phyloP scores from a whole-genome alignment of 2,797 vertebrate genomes.

The Helarctos malayanus region DNA sequence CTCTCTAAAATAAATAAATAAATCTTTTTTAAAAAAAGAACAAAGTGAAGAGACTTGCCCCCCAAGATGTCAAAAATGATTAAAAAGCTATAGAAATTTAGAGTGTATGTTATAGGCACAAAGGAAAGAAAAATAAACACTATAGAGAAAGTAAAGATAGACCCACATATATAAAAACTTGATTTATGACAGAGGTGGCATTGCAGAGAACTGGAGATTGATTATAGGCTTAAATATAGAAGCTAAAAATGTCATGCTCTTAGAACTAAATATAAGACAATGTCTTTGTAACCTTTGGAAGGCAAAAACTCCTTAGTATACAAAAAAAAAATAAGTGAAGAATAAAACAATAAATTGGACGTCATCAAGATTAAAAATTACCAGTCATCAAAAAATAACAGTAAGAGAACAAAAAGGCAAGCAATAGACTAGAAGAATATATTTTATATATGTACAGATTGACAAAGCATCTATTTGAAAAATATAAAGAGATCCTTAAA shows the following conservation, averaged over 20 bases:
- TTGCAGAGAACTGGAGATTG: not conserved
- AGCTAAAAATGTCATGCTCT: not conserved
- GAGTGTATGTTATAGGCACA: not conserved
- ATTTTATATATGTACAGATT: not conserved
- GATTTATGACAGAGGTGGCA: constrained; percentile 30
- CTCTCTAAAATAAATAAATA: no score
- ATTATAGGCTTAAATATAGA: constrained; percentile 33
- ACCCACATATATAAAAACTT: not conserved
- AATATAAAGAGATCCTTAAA: not conserved
- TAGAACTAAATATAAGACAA: not conserved
- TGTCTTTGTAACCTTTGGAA: not conserved
- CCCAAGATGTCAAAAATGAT: not conserved
- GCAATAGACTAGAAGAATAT: not conserved
- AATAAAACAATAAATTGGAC: not conserved
- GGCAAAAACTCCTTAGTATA: not conserved
- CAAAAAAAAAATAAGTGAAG: not conserved
- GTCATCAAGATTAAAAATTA: constrained; percentile 22
- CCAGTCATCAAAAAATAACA: not conserved
- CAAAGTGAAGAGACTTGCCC: not conserved
- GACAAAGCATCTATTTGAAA: not conserved
- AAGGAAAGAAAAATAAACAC: constrained; percentile 16
- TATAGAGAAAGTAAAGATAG: not conserved
- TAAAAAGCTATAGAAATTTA: constrained; percentile 35
- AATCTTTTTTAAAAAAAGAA: not conserved
- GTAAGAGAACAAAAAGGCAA: constrained; percentile 15